Evolutionary conservation across 2,888 invertebrate genomes (phyloP).

Genomic region (Apamea anceps): DNA sequence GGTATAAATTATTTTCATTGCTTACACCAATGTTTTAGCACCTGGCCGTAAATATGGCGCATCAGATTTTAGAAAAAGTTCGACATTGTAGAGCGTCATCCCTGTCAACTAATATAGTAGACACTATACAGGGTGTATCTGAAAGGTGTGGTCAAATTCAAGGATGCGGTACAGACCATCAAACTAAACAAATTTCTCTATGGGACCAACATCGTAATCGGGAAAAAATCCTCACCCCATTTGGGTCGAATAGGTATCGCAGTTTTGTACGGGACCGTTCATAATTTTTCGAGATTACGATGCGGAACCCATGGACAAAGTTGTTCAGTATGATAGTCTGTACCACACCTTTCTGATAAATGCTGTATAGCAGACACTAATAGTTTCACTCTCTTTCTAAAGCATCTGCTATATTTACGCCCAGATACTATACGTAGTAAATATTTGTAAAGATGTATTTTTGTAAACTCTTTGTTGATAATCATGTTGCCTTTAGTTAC

Average conservation of each 20-base stretch:
- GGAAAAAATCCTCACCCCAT: background rate
- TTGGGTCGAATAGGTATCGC: background rate
- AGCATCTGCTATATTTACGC: slow-evolving; percentile 1
- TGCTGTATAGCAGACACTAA: background rate
- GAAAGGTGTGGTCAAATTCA: background rate
- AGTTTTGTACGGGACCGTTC: background rate
- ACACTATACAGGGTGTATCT: background rate
- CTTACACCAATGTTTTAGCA: slow-evolving; percentile 48
- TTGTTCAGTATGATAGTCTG: too few relatives aligned
- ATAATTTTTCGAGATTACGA: background rate
- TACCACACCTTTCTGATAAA: background rate
- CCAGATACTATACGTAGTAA: slow-evolving; percentile 2
- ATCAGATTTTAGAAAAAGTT: background rate
- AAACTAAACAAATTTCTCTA: background rate
- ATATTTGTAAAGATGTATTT: slow-evolving; percentile 63
- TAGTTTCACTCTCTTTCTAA: background rate
- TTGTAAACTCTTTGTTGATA: slow-evolving; percentile 57
- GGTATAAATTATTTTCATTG: slow-evolving; percentile 64
- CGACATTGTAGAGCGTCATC: background rate
- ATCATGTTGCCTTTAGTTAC: slow-evolving; percentile 37
- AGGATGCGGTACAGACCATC: background rate
- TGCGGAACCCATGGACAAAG: background rate
- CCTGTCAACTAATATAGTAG: background rate
- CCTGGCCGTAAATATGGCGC: slow-evolving; percentile 1
- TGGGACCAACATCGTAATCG: background rate